phyloP scores from a whole-genome alignment of 1,140 invertebrate species.

The Stenopsyche tienmushanensis region DNA sequence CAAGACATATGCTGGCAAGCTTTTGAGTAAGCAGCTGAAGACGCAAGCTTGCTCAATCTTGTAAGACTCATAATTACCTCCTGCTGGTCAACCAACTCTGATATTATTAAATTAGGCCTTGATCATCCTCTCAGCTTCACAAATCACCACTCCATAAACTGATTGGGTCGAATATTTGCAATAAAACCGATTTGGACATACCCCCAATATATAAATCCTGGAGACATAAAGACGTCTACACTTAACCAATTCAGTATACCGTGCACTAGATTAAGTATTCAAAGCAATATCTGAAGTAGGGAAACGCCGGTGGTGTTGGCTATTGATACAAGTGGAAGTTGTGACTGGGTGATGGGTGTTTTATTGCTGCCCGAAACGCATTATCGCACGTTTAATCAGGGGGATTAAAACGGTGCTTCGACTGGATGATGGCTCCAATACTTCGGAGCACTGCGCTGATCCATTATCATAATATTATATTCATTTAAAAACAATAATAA shows the following conservation, averaged over 20 bases:
- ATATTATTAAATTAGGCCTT: too few species aligned
- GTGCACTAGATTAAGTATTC: slow-evolving; percentile 15
- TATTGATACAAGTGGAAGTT: slow-evolving; percentile 13
- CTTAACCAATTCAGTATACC: too few species aligned
- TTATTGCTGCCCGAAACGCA: slow-evolving; percentile 34
- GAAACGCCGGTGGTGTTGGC: background rate
- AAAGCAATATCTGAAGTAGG: slow-evolving; percentile 14
- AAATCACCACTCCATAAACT: background rate
- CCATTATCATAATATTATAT: too few species aligned
- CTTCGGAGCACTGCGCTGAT: background rate
- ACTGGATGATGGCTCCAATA: background rate
- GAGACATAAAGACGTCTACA: too few species aligned
- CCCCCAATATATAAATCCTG: background rate
- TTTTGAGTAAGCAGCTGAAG: too few species aligned
- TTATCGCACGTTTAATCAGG: slow-evolving; percentile 33
- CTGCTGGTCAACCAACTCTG: too few species aligned
- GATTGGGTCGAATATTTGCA: background rate
- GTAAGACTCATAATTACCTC: too few species aligned
- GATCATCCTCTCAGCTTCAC: too few species aligned
- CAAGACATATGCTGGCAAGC: too few species aligned
- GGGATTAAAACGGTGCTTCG: slow-evolving; percentile 26
- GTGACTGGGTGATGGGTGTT: slow-evolving; percentile 18
- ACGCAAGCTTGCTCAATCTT: too few species aligned
- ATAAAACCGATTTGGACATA: background rate
- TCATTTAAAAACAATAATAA: too few species aligned